These are phyloP conservation scores for Alaudala cheleensis DNA, from an alignment of 2,113 vertebrate genomes.

Conservation along the genomic window DNA sequence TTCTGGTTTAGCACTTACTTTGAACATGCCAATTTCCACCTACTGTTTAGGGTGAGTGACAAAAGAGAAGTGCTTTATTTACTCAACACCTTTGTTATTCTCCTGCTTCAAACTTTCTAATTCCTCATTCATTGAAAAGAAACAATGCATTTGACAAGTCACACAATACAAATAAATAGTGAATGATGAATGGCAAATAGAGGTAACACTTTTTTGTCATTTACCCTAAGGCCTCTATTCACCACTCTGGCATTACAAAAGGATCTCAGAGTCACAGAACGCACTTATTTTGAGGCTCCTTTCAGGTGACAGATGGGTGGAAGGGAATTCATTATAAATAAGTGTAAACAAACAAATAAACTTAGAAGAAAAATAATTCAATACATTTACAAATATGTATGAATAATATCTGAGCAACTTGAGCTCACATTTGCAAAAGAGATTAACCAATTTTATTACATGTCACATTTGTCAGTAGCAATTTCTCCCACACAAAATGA, in stretches of 20 bases:
- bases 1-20: neutral
- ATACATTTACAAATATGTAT: neutral
- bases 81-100: neutral
- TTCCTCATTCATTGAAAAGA: constrained; percentile 20
- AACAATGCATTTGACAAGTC: constrained; percentile 31
- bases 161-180: neutral
- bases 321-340: neutral
- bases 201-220: neutral
- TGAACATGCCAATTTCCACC: neutral
- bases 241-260: neutral
- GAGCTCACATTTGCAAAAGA: neutral
- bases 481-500: neutral
- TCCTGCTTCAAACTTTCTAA: neutral
- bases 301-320: neutral
- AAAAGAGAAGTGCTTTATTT: constrained; percentile 31
- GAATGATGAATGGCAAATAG: neutral
- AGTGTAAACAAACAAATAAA: neutral
- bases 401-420: neutral
- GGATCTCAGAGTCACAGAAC: neutral
- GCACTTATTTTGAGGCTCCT: neutral
- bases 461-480: neutral
- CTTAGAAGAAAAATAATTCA: neutral
- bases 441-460: neutral
- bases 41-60: neutral
- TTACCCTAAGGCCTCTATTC: constrained; percentile 4